Evolutionary conservation across 2,113 vertebrate species (phyloP).

Genomic region (Pygoscelis antarcticus): DNA sequence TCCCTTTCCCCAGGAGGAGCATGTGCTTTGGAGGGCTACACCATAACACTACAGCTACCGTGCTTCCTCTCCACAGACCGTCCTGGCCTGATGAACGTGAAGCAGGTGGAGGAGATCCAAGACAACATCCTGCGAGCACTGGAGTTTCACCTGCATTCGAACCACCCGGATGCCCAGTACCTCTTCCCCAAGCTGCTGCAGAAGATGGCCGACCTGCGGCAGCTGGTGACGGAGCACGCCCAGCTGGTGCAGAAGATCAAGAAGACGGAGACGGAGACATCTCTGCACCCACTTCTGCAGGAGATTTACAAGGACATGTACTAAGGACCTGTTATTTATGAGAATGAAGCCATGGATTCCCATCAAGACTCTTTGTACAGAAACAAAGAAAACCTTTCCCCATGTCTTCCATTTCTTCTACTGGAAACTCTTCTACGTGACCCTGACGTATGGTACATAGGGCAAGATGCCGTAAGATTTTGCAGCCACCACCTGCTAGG

Average conservation of each 20-base stretch:
- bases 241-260: constrained; percentile 98
- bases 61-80: constrained; percentile 82
- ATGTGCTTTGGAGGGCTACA: neutral
- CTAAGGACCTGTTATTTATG: constrained; percentile 73
- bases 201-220: constrained; percentile 98
- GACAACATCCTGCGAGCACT: constrained; percentile 93
- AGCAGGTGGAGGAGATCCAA: constrained; percentile 96
- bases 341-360: constrained; percentile 70
- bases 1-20: neutral
- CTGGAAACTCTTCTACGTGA: constrained; percentile 42
- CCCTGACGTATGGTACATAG: neutral
- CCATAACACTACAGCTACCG: neutral
- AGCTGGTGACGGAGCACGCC: constrained; percentile 95
- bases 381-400: constrained; percentile 26
- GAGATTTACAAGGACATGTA: constrained; percentile 99
- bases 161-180: constrained; percentile 93
- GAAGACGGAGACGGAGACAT: constrained; percentile 94
- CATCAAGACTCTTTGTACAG: constrained; percentile 46
- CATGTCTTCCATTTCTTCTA: constrained; percentile 63
- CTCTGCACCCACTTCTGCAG: constrained; percentile 94
- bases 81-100: constrained; percentile 93
- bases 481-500: neutral
- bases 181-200: constrained; percentile 99
- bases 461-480: neutral
- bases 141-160: constrained; percentile 91